These are phyloP conservation scores for Macrotis lagotis DNA, from an alignment of 2,113 vertebrate genomes.

Conservation along the genomic window DNA sequence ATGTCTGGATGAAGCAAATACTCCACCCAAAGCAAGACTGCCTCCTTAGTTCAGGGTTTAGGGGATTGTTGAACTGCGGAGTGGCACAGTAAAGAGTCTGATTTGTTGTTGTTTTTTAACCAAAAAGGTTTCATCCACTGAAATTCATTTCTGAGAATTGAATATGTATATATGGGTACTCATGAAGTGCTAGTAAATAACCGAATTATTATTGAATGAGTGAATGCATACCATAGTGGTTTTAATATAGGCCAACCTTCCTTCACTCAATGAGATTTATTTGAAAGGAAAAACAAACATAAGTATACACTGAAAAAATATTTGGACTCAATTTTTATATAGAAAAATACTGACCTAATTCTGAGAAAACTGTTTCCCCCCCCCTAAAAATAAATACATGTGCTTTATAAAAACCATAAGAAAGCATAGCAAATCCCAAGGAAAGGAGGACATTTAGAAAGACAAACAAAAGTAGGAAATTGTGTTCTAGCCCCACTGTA, in stretches of 20 bases:
- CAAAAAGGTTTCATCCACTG: neutral
- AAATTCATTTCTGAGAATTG: neutral
- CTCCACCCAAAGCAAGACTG: conserved; percentile 49
- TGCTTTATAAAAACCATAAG: neutral
- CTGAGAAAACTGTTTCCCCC: neutral
- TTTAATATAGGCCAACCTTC: neutral
- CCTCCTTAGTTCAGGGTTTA: conserved; percentile 46
- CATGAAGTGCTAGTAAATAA: neutral
- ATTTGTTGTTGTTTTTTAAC: neutral
- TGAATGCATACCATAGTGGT: neutral
- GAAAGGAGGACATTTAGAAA: neutral
- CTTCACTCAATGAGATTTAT: neutral
- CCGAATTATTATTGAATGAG: neutral
- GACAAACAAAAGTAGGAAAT: neutral
- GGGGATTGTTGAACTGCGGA: neutral
- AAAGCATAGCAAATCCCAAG: neutral
- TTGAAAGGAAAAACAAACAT: neutral
- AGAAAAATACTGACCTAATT: neutral
- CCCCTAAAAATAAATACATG: neutral
- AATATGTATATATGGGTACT: neutral
- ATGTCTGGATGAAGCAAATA: conserved; percentile 57
- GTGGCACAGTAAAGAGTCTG: neutral
- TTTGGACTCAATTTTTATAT: neutral
- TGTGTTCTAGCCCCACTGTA: neutral
- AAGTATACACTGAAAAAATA: neutral